These are phyloP conservation scores for Calidris pygmaea DNA, from an alignment of 2,113 vertebrate species.

Conservation along the genomic window DNA sequence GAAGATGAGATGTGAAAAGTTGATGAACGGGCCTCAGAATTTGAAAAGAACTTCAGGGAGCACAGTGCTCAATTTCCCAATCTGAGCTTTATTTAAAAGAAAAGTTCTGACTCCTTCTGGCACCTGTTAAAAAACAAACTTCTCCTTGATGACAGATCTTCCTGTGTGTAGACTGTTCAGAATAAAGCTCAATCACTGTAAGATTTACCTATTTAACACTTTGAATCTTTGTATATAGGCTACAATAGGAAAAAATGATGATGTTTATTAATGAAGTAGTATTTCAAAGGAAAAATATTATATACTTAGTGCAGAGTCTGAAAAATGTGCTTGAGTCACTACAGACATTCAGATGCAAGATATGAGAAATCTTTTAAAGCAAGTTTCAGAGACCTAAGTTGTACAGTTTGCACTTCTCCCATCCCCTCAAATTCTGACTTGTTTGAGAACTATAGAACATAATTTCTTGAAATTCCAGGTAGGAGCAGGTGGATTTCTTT, in stretches of 20 bases:
- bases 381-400: not conserved
- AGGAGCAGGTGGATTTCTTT: not conserved
- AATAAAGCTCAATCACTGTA: not conserved
- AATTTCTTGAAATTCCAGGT: not conserved
- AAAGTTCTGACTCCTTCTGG: not conserved
- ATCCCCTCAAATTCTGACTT: not conserved
- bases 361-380: not conserved
- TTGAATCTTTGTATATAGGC: not conserved
- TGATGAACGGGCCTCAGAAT: not conserved
- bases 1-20: not conserved
- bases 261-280: constrained; percentile 26
- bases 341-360: not conserved
- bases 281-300: not conserved
- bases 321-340: not conserved
- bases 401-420: not conserved
- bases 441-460: not conserved
- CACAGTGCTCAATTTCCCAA: fast-evolving
- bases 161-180: not conserved
- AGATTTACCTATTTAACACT: not conserved
- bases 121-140: not conserved
- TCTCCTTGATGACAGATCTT: not conserved
- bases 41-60: not conserved
- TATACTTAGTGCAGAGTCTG: not conserved
- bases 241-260: not conserved
- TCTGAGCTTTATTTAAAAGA: not conserved